Conservation (phyloP, 2,797 vertebrate genomes). For the Argya squamiceps region DNA sequence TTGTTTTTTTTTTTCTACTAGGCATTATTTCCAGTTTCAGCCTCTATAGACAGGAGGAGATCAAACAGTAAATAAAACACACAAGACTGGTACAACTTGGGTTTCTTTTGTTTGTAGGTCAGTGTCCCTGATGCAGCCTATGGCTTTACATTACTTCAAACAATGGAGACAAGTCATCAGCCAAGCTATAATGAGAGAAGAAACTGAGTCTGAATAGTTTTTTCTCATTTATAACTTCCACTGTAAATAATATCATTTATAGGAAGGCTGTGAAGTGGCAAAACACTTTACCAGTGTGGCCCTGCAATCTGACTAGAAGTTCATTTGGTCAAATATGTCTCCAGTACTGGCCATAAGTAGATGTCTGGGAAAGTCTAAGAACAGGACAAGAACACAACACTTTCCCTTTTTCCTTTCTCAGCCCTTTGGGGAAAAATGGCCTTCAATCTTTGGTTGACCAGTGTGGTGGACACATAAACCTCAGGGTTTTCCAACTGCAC, state of each 20-base stretch:
- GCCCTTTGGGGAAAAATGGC: background rate
- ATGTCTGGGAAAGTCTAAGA: background rate
- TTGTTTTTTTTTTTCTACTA: background rate
- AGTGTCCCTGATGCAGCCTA: background rate
- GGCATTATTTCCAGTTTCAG: background rate
- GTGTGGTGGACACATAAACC: background rate
- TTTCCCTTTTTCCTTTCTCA: background rate
- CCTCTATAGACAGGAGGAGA: background rate
- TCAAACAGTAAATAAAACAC: background rate
- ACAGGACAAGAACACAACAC: background rate
- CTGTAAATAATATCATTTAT: background rate
- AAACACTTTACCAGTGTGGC: background rate
- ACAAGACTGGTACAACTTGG: background rate
- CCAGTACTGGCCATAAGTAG: background rate
- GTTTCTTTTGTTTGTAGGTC: background rate
- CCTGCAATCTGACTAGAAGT: background rate
- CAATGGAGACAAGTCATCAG: background rate
- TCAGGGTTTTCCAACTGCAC: background rate
- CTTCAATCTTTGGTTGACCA: conserved; percentile 17
- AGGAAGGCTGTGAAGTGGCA: background rate
- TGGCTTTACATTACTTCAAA: background rate
- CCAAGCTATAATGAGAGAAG: background rate
- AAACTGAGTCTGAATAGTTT: background rate
- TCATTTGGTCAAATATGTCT: background rate
- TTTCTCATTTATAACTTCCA: background rate